Base-by-base conservation (phyloP, 2,888 invertebrate species). In the Cinara cedri region DNA sequence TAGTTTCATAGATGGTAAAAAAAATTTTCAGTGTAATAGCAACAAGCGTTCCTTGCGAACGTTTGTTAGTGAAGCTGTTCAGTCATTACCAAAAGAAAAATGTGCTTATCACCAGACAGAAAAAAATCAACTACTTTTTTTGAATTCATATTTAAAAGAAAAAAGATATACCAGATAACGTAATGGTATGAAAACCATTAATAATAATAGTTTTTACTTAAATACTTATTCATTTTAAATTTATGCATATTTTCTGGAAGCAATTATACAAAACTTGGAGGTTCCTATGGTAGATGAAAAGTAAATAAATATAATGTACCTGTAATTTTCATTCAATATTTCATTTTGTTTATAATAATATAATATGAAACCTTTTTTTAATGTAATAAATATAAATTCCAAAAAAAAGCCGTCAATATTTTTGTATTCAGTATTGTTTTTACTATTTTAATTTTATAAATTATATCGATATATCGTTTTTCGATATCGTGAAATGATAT, bases 401-500 rank as follows among this genome's bases (percentile, higher is more conserved):
- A 16, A 4, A n/a, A 54, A 54, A 54, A n/a, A 16, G n/a, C 19
- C 4, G 19, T 54, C 4, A 54, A n/a, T 54, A 54, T n/a, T 54
- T 46, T 46, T 10, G 46, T 46, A 10, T 46, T 46, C 34, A 34
- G 34, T 34, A 6, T 4, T 46, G 46, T 46, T 46, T 46, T 46
- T n/a, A n/a, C n/a, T n/a, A n/a, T n/a, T n/a, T n/a, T 46, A 46
- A 10, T 46, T 46, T 46, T 13, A 46, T 13, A 46, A 46, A 46
- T 46, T 46, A 46, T 46, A 55, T 9, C 21, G 21, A 9, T 55
- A 55, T 55, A 55, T 55, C 21, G 19, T 55, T 55, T 19, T 55
- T 21, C 24, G 24, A 57, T 57, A 57, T 57, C 57, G 57, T n/a
- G n/a, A n/a, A n/a, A n/a, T n/a, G n/a, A 57, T 57, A 57, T 24